Base-by-base conservation (phyloP, 2,797 vertebrate genomes). In the Argyrosomus regius region DNA sequence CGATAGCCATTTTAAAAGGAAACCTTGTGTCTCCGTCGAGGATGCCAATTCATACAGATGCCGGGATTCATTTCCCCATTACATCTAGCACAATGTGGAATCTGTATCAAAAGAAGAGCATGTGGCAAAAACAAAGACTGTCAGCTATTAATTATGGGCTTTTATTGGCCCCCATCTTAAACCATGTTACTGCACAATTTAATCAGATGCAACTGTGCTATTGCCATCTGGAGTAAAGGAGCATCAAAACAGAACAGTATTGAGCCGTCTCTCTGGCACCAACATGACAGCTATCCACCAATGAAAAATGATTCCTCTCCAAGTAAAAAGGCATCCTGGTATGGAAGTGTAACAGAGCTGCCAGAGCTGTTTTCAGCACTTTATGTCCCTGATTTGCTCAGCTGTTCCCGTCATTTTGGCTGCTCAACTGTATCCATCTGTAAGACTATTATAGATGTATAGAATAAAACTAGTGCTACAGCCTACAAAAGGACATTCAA, bases 181-280 rank as follows among this genome's bases (percentile, higher is more conserved):
- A 84, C 68, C 73, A 62, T 54, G 65, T 76, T 75, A 70, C 71
- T 78, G 71, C 78, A 74, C 82, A 77, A 81, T 85, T 82, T 85
- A 86, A 84, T 92, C 80, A 81, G 72, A 88, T 82, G 60, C 76
- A 75, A 81, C 70, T 72, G 68, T 78, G 80, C 75, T 74, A 72
- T 50, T 72, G 87, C 87, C 87, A 90, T 90, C 85, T 89, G 86
- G 82, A 87, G 74, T 70, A 77, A 78, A 26, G 64, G 69, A 82
- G 72, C 69, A 85, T 82, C 82, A 77, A 85, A 83, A 86, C 70
- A 72, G 71, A 80, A 65, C 52, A 63, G 59, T 78, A 78, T 49
- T 43, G 69, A 89, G 85, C 60, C 4, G 61, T 77, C 77, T 72
- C 78, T 70, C 80, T 73, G 83, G 85, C 79, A 87, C 66, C 77